phyloP scores from a whole-genome alignment of 1,140 invertebrate species.

The Tetraneura akinire region DNA sequence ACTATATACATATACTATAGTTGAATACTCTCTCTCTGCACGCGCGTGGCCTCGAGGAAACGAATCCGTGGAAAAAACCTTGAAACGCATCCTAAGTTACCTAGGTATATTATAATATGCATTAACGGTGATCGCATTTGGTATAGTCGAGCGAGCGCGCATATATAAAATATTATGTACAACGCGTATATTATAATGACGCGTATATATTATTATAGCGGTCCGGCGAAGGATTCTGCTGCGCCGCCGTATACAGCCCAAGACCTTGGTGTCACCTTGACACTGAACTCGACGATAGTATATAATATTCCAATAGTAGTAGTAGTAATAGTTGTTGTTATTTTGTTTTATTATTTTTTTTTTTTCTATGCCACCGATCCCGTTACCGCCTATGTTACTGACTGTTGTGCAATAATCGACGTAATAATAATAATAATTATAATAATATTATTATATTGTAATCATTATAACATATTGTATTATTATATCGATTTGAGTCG shows the following conservation, averaged over 20 bases:
- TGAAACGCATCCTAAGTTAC: background rate
- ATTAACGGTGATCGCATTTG: no score
- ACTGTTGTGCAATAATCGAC: background rate
- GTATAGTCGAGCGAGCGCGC: no score
- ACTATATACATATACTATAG: no score
- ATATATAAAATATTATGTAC: no score
- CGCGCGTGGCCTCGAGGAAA: background rate
- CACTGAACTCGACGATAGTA: conserved; percentile 11
- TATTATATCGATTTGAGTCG: background rate
- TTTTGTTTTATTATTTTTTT: background rate
- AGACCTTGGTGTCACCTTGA: conserved; percentile 46
- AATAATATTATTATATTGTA: background rate
- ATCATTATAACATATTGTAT: background rate
- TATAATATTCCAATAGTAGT: background rate
- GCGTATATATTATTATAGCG: conserved; percentile 12
- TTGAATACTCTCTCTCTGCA: background rate
- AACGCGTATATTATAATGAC: background rate
- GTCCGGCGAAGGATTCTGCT: conserved; percentile 28
- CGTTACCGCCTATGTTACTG: background rate
- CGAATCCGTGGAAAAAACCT: background rate
- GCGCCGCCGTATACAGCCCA: background rate
- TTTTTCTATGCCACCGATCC: background rate
- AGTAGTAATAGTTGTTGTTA: background rate
- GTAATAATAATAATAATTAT: background rate
- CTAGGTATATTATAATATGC: no score